These are phyloP conservation scores for Eupeodes latifasciatus DNA, from an alignment of 2,888 invertebrate species.

Conservation along the genomic window DNA sequence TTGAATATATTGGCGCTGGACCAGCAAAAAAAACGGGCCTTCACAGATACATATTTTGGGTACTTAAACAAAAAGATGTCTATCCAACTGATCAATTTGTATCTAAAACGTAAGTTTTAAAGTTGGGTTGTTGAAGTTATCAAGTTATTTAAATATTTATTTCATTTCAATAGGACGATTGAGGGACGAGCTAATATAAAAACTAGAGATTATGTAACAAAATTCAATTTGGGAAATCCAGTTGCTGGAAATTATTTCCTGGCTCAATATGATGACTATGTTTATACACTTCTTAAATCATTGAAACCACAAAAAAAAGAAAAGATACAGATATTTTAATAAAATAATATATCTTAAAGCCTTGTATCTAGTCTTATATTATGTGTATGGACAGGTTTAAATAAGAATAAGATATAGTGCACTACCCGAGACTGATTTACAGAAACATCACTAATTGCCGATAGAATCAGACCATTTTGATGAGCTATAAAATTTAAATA, in stretches of 20 bases:
- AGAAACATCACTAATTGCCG: too few relatives aligned
- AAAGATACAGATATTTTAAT: too few relatives aligned
- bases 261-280: conserved; percentile 95
- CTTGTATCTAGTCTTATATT: too few relatives aligned
- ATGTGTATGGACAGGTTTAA: too few relatives aligned
- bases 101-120: conserved; percentile 45
- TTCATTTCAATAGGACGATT: conserved; percentile 80
- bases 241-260: conserved; percentile 95
- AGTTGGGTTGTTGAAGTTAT: too few relatives aligned
- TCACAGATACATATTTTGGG: conserved; percentile 89
- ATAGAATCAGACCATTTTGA: too few relatives aligned
- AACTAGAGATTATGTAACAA: conserved; percentile 90
- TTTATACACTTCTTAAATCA: conserved; percentile 80
- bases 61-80: conserved; percentile 87
- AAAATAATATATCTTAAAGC: too few relatives aligned
- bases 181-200: conserved; percentile 87
- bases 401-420: too few relatives aligned
- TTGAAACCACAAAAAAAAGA: not conserved
- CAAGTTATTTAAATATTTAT: too few relatives aligned
- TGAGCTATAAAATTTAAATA: too few relatives aligned
- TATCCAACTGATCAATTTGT: conserved; percentile 41
- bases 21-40: conserved; percentile 89
- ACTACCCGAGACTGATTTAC: too few relatives aligned
- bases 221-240: conserved; percentile 92
- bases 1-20: conserved; percentile 93